Conservation (phyloP, 2,797 vertebrate species). For the Sternarchorhynchus goeldii region DNA sequence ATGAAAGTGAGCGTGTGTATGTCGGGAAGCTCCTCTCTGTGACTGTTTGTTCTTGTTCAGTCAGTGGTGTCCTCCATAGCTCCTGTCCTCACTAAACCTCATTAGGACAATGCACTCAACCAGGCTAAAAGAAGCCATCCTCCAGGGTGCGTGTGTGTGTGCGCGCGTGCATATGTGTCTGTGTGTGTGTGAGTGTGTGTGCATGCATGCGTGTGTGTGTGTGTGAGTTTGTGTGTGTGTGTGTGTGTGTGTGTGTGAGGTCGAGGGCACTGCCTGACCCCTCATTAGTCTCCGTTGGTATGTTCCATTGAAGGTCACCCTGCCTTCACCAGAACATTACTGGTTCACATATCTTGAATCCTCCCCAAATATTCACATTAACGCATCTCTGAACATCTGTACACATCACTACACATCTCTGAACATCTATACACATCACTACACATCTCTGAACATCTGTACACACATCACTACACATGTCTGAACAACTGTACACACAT, state of each 20-base stretch:
- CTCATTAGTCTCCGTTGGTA: slow-evolving; percentile 57
- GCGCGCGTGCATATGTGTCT: slow-evolving; percentile 33
- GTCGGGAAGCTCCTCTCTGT: slow-evolving; percentile 16
- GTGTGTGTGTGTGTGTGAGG: slow-evolving; percentile 39
- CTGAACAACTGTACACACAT: too few species aligned
- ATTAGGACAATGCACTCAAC: slow-evolving; percentile 48
- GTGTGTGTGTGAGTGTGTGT: slow-evolving; percentile 1
- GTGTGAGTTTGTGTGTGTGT: slow-evolving; percentile 35
- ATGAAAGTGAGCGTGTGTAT: too few species aligned
- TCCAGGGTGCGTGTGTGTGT: slow-evolving; percentile 46
- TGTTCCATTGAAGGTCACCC: slow-evolving; percentile 52
- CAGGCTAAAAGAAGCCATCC: slow-evolving; percentile 52
- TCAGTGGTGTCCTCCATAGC: slow-evolving; percentile 43
- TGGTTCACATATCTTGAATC: not conserved
- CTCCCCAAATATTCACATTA: slow-evolving; percentile 20
- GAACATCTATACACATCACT: too few species aligned
- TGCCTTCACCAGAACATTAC: slow-evolving; percentile 24
- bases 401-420: not conserved
- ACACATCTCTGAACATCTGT: too few species aligned
- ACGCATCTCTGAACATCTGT: not conserved
- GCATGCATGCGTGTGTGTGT: slow-evolving; percentile 21
- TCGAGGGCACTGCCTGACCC: slow-evolving; percentile 49
- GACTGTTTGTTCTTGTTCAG: slow-evolving; percentile 39
- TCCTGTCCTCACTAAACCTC: slow-evolving; percentile 57
- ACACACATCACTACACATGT: too few species aligned